Percentiles rank a stretch among this genome's conserved stretches.
Conservation (phyloP, 2,113 vertebrate genomes). For the Syngnathoides biaculeatus region DNA sequence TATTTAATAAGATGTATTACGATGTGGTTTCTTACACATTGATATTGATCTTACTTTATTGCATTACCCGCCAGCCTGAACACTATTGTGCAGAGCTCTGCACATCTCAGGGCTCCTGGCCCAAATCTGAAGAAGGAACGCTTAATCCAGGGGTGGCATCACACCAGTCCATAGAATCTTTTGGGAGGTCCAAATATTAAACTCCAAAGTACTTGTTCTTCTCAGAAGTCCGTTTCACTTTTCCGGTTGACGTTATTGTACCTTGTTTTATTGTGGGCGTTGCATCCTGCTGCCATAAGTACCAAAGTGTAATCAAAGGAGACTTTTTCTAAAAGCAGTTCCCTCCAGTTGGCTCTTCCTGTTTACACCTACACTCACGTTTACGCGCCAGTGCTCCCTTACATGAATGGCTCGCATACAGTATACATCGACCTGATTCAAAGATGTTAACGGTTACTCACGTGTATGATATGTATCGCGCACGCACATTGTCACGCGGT, state of each 20-base stretch:
- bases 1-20: neutral
- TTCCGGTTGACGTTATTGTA: slow-evolving; percentile 32
- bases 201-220: slow-evolving; percentile 13
- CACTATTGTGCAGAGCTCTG: neutral
- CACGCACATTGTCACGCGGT: neutral
- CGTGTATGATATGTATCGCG: neutral
- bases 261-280: slow-evolving; percentile 52
- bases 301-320: slow-evolving; percentile 59
- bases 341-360: slow-evolving; percentile 40
- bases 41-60: neutral
- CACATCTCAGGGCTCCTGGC: neutral
- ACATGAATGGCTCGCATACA: neutral
- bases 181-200: neutral
- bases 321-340: slow-evolving; percentile 48
- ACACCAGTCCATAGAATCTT: slow-evolving; percentile 4
- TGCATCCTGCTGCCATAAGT: slow-evolving; percentile 49
- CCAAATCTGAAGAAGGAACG: neutral
- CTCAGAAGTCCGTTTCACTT: slow-evolving; percentile 42
- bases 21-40: neutral
- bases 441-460: neutral
- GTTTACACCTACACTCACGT: slow-evolving; percentile 41
- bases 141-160: neutral
- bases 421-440: neutral
- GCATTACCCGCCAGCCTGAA: neutral
- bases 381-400: neutral